Percentiles rank a stretch among this genome's conserved stretches.
Conservation (phyloP, 2,113 vertebrate species). For the Donacobius atricapilla region DNA sequence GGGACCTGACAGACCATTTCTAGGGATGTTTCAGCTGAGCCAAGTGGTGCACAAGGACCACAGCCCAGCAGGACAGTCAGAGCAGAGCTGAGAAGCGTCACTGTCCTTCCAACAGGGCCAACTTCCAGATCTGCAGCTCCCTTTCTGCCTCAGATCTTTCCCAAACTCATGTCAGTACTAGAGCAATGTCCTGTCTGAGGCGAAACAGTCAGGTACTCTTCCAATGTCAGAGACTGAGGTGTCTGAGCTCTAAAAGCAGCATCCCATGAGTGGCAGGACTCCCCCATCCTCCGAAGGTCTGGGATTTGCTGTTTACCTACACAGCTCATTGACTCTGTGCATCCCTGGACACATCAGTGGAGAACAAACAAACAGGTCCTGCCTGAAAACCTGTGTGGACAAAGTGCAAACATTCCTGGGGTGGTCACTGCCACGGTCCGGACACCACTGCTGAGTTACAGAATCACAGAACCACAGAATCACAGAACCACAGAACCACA, state of each 20-base stretch:
- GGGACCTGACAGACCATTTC: not conserved
- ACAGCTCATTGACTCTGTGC: not conserved
- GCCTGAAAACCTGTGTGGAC: not conserved
- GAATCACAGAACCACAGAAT: not conserved
- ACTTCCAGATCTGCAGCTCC: not conserved
- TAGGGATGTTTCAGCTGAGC: not conserved
- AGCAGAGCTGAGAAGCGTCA: not conserved
- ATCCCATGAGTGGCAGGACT: not conserved
- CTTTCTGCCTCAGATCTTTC: not conserved
- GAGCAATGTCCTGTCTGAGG: not conserved
- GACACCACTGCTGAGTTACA: not conserved
- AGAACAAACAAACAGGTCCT: not conserved
- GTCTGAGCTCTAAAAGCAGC: not conserved
- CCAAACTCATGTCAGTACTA: not conserved
- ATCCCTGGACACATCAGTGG: too few species aligned
- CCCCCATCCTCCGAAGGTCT: not conserved
- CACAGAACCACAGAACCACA: too few species aligned
- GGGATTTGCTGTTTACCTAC: not conserved
- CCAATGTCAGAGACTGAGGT: not conserved
- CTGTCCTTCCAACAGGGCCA: not conserved
- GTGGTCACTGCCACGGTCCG: rapidly evolving
- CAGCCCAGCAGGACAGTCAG: not conserved
- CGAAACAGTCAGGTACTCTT: not conserved
- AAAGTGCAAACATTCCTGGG: rapidly evolving
- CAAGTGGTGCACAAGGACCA: not conserved